A percentile compares a stretch with the other conserved stretches of the same genome.
Conservation (phyloP, 2,888 invertebrate species). For the Euzophera pinguis region DNA sequence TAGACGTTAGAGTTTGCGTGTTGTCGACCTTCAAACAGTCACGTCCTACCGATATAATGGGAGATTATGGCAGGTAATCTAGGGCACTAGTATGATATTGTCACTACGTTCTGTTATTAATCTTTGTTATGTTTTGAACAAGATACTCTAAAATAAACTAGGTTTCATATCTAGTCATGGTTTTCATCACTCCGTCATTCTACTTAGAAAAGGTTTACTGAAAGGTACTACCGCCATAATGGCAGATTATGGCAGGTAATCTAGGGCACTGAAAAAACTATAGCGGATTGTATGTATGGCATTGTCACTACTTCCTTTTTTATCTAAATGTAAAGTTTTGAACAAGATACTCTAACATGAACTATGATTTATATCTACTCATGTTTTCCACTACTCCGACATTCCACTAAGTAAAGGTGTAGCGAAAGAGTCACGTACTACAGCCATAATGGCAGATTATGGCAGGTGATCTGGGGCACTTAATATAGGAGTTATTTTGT, state of each 20-base stretch:
- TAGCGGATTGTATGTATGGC: too few species aligned
- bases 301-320: too few species aligned
- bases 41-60: constrained; percentile 26
- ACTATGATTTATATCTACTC: not conserved
- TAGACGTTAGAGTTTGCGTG: too few species aligned
- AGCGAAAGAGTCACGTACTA: constrained; percentile 25
- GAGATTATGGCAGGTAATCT: constrained; percentile 31
- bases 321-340: too few species aligned
- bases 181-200: constrained; percentile 12
- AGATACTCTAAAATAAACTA: too few species aligned
- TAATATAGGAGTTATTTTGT: constrained; percentile 13
- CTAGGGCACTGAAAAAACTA: constrained; percentile 26
- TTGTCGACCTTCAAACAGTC: too few species aligned
- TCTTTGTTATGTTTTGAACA: too few species aligned
- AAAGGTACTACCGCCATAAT: constrained; percentile 22
- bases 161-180: not conserved
- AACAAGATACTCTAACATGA: too few species aligned
- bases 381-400: constrained; percentile 11
- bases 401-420: constrained; percentile 32
- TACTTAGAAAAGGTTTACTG: constrained; percentile 32
- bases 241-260: constrained; percentile 31
- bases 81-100: too few species aligned
- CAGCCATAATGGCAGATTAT: constrained; percentile 26
- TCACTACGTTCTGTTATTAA: too few species aligned
- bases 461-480: constrained; percentile 29